Base-by-base conservation (phyloP, 2,888 invertebrate genomes). In the Fissipunctia ypsillon region DNA sequence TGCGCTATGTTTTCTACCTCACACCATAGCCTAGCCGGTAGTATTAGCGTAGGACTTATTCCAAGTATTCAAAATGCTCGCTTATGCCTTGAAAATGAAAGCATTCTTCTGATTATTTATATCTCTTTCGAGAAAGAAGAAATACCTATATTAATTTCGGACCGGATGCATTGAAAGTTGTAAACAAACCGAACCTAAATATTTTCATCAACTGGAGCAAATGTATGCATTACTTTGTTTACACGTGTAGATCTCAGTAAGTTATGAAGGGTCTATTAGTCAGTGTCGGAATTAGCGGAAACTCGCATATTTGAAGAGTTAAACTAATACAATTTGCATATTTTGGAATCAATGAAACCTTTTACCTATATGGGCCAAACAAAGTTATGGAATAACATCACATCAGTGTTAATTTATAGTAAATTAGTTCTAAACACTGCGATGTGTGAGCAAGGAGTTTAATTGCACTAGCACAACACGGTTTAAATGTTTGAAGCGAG, bases 161-260 rank as follows among this genome's bases (percentile, higher is more conserved):
- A 74, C 80, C 78, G 84, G 80, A 80, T 76, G 80, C 82, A 82
- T 75, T 71, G 77, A 80, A 79, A 83, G 31, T 73, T 73, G 70
- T 85, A 85, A 85, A 80, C 70, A 84, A 85, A 85, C 61, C 12
- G 45, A 70, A 71, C 61, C 73, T 69, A 75, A 78, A 73, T 78
- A 75, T 76, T 83, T 73, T 75, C 71, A 68, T 59, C 65, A 81
- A 81, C 69, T 76, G 73, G 72, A 70, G 73, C 76, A 76, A 73
- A 79, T 22, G 61, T 66, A 63, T 54, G 73, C 43, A 70, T 78
- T 71, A 74, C 54, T 77, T 63, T 69, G 67, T 73, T 59, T 76
- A 64, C 68, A 69, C 80, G 25, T 72, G 35, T 56, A 72, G 54
- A 75, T 66, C 63, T 75, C 41, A 48, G 50, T 56, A 31, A 56